Base-by-base conservation (phyloP, 1,140 invertebrate species). In the Zophobas atratus region DNA sequence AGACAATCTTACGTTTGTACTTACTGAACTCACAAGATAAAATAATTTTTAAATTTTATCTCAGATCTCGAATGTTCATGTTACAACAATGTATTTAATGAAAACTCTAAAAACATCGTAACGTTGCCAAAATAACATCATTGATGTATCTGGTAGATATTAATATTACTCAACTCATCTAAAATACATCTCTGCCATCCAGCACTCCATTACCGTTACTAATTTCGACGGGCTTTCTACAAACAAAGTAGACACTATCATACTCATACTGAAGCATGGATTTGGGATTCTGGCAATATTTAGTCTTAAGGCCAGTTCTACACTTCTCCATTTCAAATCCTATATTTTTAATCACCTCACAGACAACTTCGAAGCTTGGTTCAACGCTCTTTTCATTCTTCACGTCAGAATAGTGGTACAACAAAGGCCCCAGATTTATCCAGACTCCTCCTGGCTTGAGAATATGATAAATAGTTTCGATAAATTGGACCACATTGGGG, bases 201-300 rank as follows among this genome's bases (percentile, higher is more conserved):
- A 43, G 1, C 6, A 39, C 48, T 6, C 77, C 71, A 34, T 74
- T 72, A 0, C 77, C 75, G 48, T 77, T 77, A 8, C 6, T 57
- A 33, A 80, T 49, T 63, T 73, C 75, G 8, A 81, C 70, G 60
- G 93, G 93, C 86, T 97, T 97, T 78, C 91, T 89, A 83, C 94
- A 96, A 1, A 96, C 93, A 84, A 98, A 96, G 87, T 95, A 98
- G 1, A 97, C 94, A 79, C 95, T 97, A 82, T 94, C 91, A 83
- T 98, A 98, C 81, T 94, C 92, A 83, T 96, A 95, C 75, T 94
- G 92, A 81, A 98, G 88, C 97, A 99, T 99, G n/a, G 96, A 98
- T 49, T 92, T 90, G 0, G 93, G 91, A 86, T 98, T 99, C 86
- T 98, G 96, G 33, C 96, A 94, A 85, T 99, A 99, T 79, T 94